Conservation (phyloP, 1,140 invertebrate species). For the Mycetomoellerius zeteki region DNA sequence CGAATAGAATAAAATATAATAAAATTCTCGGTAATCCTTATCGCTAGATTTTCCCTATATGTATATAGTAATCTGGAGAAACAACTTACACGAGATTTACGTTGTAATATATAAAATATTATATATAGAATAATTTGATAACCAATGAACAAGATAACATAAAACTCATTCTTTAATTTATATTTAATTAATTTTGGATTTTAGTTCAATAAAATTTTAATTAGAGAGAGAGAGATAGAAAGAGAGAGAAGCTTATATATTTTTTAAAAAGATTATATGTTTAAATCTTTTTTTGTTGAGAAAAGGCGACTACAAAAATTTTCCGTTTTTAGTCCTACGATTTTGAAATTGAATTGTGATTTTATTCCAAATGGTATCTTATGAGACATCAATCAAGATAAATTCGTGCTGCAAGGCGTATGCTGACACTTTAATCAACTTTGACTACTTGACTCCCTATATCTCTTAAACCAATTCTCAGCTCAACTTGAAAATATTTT, state of each 20-base stretch:
- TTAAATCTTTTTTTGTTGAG: background rate
- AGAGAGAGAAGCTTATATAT: too few relatives aligned
- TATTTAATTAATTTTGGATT: background rate
- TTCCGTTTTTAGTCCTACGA: too few relatives aligned
- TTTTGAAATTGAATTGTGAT: too few relatives aligned
- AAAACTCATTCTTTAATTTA: conserved; percentile 1
- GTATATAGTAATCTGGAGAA: background rate
- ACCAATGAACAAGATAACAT: background rate
- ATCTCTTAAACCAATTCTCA: too few relatives aligned
- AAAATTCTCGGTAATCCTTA: background rate
- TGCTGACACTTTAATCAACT: too few relatives aligned
- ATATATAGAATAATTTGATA: background rate
- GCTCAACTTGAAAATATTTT: too few relatives aligned
- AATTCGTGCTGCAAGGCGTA: too few relatives aligned
- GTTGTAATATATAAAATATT: background rate
- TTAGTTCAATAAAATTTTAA: conserved; percentile 5
- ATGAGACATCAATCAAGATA: too few relatives aligned
- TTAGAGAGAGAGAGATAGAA: too few relatives aligned
- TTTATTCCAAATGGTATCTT: too few relatives aligned
- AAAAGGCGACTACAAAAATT: too few relatives aligned
- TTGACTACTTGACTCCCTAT: too few relatives aligned
- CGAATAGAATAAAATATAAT: background rate
- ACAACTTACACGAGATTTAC: background rate
- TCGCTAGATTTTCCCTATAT: background rate
- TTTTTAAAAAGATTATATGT: background rate